phyloP scores from a whole-genome alignment of 37 sponge, comb jelly and placozoan genomes.

The Spongilla lacustris region DNA sequence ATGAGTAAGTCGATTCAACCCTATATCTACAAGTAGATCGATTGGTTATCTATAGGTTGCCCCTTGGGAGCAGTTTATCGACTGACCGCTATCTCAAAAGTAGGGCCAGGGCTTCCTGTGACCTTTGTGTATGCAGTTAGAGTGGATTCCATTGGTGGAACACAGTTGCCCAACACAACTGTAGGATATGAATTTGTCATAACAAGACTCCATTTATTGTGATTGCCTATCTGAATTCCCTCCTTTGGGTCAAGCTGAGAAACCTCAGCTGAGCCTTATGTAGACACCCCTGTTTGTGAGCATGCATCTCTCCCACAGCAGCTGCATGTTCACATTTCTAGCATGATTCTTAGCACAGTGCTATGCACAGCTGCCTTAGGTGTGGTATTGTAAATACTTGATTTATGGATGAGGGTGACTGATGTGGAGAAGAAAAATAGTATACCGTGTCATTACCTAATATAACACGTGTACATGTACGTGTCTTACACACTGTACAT shows the following conservation, averaged over 20 bases:
- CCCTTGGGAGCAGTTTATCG: background rate
- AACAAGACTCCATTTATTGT: background rate
- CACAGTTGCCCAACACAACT: background rate
- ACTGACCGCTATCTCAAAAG: background rate
- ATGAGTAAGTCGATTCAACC: background rate
- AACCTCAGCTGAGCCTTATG: background rate
- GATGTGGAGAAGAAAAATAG: too few relatives aligned
- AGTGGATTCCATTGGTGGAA: background rate
- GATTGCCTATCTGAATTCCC: background rate
- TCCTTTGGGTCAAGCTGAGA: background rate
- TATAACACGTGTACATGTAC: too few relatives aligned
- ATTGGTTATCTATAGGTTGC: background rate
- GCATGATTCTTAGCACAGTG: too few relatives aligned
- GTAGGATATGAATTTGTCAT: background rate
- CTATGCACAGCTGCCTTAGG: too few relatives aligned
- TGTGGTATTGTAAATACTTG: too few relatives aligned
- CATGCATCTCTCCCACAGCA: background rate
- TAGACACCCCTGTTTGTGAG: background rate
- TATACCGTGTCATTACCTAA: too few relatives aligned
- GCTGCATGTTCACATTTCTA: background rate
- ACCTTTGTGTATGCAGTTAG: background rate
- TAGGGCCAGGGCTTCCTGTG: slow-evolving; percentile 1
- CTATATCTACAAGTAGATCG: background rate
- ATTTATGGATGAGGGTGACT: too few relatives aligned
- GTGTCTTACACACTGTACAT: too few relatives aligned